These are phyloP conservation scores for Poeciliopsis retropinna DNA, from an alignment of 2,113 vertebrate species.

Conservation along the genomic window DNA sequence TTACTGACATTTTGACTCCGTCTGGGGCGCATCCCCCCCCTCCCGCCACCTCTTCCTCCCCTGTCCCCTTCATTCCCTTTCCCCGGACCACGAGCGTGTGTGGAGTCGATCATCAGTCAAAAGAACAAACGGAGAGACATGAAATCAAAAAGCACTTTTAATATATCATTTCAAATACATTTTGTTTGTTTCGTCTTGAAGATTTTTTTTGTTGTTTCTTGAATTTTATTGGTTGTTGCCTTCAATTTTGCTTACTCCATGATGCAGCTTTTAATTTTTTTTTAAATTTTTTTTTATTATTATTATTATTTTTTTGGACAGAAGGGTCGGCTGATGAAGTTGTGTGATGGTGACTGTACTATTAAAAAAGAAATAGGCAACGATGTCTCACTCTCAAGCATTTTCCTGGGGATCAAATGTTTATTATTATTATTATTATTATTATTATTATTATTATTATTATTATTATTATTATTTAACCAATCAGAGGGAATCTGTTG, in stretches of 20 bases:
- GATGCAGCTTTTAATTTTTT: constrained; percentile 78
- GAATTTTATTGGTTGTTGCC: constrained; percentile 85
- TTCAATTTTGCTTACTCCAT: constrained; percentile 84
- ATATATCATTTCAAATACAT: constrained; percentile 88
- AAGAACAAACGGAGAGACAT: constrained; percentile 76
- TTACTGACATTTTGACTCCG: constrained; percentile 70
- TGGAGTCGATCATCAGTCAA: constrained; percentile 83
- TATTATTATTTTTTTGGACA: constrained; percentile 63
- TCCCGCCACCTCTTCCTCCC: constrained; percentile 8
- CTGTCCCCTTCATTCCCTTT: not conserved
- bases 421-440: constrained; percentile 17
- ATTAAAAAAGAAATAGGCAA: constrained; percentile 87
- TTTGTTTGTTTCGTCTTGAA: constrained; percentile 86
- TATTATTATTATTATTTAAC: not conserved
- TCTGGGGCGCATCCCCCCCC: constrained; percentile 66
- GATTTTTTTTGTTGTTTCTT: constrained; percentile 82
- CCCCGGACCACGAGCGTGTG: constrained; percentile 74
- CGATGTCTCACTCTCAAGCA: constrained; percentile 80
- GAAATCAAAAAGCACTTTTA: constrained; percentile 87
- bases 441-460: not conserved
- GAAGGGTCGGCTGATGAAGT: constrained; percentile 84
- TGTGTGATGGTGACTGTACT: constrained; percentile 87
- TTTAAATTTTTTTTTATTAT: constrained; percentile 54
- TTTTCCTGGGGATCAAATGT: constrained; percentile 69
- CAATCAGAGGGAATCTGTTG: constrained; percentile 20